phyloP scores from a whole-genome alignment of 2,888 invertebrate species.

The Synergus japonicus region DNA sequence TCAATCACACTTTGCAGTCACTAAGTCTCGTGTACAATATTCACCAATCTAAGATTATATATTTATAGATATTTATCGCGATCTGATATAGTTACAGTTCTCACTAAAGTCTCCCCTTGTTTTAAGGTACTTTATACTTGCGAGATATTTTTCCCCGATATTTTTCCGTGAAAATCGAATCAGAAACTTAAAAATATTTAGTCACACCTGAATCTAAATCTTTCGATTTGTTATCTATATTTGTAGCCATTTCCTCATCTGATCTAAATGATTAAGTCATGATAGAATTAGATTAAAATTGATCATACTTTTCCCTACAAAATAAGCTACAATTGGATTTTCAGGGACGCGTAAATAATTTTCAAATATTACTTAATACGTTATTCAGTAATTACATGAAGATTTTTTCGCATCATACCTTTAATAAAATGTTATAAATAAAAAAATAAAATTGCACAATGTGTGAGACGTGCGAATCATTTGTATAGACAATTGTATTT shows the following conservation, averaged over 20 bases:
- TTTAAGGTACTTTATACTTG: neutral
- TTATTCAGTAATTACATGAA: too few species aligned
- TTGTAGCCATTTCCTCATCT: neutral
- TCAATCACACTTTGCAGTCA: neutral
- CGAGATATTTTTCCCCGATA: neutral
- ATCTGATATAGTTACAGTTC: neutral
- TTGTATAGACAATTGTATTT: too few species aligned
- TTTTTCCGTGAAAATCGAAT: too few species aligned
- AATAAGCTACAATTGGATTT: neutral
- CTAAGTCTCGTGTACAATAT: neutral
- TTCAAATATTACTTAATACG: neutral
- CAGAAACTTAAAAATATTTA: too few species aligned
- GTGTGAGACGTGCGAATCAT: too few species aligned
- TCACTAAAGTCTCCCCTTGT: neutral
- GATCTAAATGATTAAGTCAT: neutral
- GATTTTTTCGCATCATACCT: too few species aligned
- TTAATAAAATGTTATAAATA: too few species aligned
- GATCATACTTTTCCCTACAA: neutral
- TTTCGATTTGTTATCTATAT: too few species aligned
- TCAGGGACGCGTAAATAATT: neutral
- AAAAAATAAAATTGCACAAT: too few species aligned
- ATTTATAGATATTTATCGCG: neutral
- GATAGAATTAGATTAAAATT: neutral
- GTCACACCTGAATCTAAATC: too few species aligned
- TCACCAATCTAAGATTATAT: neutral